A percentile compares a stretch with the other conserved stretches of the same genome.
These are phyloP conservation scores for Drosophila neonasuta DNA, from an alignment of 2,888 invertebrate genomes.

Conservation along the genomic window DNA sequence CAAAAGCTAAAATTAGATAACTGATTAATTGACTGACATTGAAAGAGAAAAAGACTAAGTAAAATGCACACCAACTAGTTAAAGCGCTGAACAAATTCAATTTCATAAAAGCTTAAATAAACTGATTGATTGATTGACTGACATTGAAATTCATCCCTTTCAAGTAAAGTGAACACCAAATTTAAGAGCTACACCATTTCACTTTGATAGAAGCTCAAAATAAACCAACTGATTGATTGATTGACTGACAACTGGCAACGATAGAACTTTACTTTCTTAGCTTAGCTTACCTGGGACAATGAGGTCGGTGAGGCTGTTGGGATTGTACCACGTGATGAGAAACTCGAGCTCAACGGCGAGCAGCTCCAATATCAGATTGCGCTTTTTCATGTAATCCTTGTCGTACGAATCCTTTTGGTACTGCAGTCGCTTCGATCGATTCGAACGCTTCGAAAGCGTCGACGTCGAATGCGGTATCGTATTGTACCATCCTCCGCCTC, in stretches of 20 bases:
- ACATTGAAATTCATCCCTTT: too few relatives aligned
- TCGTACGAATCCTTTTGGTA: slow-evolving; percentile 91
- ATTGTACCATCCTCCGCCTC: slow-evolving; percentile 95
- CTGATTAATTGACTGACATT: neutral
- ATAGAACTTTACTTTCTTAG: too few relatives aligned
- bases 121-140: neutral
- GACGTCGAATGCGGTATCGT: slow-evolving; percentile 91
- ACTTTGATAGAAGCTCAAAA: too few relatives aligned
- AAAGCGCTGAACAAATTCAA: too few relatives aligned
- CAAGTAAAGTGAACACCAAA: too few relatives aligned
- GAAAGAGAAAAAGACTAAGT: too few relatives aligned
- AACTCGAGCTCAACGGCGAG: slow-evolving; percentile 98
- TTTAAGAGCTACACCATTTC: too few relatives aligned
- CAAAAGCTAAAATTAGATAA: too few relatives aligned
- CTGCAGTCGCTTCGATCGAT: slow-evolving; percentile 87
- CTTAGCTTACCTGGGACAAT: slow-evolving; percentile 84
- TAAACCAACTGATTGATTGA: too few relatives aligned
- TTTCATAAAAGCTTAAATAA: too few relatives aligned
- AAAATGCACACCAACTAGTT: too few relatives aligned
- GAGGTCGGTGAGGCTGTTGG: slow-evolving; percentile 90
- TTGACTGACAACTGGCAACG: too few relatives aligned
- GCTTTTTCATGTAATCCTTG: slow-evolving; percentile 96
- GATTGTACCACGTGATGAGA: slow-evolving; percentile 97
- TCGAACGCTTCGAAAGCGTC: slow-evolving; percentile 89
- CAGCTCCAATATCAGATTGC: slow-evolving; percentile 95